Evolutionary conservation across 2,888 invertebrate genomes (phyloP).

Genomic region (Sepiola atlantica): DNA sequence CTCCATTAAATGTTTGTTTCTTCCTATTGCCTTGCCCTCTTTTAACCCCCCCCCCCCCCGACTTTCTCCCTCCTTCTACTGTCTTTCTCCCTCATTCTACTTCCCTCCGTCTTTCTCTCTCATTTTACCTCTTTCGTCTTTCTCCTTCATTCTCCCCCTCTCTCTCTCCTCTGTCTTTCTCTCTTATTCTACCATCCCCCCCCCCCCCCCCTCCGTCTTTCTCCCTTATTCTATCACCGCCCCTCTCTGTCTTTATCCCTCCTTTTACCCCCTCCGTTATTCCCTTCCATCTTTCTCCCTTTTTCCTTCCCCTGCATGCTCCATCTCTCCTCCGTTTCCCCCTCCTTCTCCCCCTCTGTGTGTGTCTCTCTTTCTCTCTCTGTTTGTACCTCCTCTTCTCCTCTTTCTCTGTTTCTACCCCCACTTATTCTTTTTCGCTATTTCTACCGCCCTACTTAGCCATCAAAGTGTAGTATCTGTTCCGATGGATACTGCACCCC

Average conservation of each 20-base stretch:
- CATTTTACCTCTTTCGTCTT: background rate
- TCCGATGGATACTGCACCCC: too few relatives aligned
- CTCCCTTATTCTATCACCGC: background rate
- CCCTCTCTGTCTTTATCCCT: background rate
- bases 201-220: background rate
- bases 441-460: background rate
- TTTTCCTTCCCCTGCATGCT: background rate
- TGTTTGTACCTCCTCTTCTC: background rate
- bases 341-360: background rate
- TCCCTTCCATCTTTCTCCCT: background rate
- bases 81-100: too few relatives aligned
- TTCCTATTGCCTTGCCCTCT: too few relatives aligned
- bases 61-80: too few relatives aligned
- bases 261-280: too few relatives aligned
- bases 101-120: too few relatives aligned
- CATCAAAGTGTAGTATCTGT: too few relatives aligned
- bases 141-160: background rate
- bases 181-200: too few relatives aligned
- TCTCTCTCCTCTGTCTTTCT: background rate
- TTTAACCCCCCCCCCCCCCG: too few relatives aligned
- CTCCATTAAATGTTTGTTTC: too few relatives aligned
- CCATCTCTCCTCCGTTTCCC: background rate
- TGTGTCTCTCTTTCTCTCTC: background rate
- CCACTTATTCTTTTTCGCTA: background rate
- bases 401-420: background rate